Evolutionary conservation across 2,888 invertebrate genomes (phyloP).

Genomic region (Gisinianus flammeolus): DNA sequence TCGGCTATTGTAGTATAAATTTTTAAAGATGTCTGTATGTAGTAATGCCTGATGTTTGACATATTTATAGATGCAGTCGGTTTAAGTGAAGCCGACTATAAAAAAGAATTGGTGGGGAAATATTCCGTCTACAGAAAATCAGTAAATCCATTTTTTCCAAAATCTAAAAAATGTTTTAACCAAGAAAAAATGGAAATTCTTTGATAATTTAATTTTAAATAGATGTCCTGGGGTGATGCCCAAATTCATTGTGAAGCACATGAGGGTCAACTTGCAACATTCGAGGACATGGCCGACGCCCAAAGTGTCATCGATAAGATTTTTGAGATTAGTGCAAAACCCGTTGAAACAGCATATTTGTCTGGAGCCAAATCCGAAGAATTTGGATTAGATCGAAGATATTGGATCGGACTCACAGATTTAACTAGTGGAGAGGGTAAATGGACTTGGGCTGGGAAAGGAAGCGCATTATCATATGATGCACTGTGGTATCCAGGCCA

Average conservation of each 20-base stretch:
- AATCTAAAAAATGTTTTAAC: too few species aligned
- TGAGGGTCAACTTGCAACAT: constrained; percentile 1
- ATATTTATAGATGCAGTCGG: not conserved
- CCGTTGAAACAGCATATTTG: not conserved
- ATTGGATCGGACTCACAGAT: constrained; percentile 47
- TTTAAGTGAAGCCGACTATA: not conserved
- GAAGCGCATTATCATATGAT: constrained; percentile 18
- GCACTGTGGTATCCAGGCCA: constrained; percentile 36
- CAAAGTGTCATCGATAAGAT: not conserved
- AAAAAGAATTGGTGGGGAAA: not conserved
- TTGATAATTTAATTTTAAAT: not conserved
- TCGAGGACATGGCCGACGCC: not conserved
- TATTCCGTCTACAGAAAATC: constrained; percentile 27
- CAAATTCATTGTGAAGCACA: constrained; percentile 10
- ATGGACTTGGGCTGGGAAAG: constrained; percentile 26
- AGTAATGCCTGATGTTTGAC: too few species aligned
- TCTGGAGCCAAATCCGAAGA: constrained; percentile 24
- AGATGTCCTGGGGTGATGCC: constrained; percentile 18
- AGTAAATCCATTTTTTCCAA: too few species aligned
- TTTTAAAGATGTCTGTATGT: too few species aligned
- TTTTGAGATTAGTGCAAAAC: not conserved
- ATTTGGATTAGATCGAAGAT: constrained; percentile 43
- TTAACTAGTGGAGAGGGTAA: constrained; percentile 28
- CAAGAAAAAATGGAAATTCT: too few species aligned
- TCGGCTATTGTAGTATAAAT: too few species aligned